phyloP scores from a whole-genome alignment of 2,797 vertebrate species.

The Chiloscyllium punctatum region DNA sequence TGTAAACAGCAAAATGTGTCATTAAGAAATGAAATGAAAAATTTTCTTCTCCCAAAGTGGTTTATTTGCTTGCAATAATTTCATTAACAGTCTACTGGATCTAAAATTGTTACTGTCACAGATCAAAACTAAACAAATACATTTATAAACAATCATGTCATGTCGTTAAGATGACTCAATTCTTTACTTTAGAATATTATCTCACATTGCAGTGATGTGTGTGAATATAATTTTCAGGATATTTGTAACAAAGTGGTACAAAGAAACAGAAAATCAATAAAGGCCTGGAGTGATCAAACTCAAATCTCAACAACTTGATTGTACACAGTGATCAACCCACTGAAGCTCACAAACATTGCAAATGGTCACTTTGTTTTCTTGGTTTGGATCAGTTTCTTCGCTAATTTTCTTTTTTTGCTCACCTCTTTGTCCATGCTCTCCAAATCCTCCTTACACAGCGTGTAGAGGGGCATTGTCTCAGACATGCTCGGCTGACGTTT shows the following conservation, averaged over 20 bases:
- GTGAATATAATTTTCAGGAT: not conserved
- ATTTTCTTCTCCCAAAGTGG: not conserved
- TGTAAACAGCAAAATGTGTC: not conserved
- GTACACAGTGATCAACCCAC: not conserved
- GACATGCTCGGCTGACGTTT: conserved; percentile 95
- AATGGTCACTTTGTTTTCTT: not conserved
- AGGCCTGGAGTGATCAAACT: not conserved
- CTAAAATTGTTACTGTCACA: not conserved
- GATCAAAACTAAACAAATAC: not conserved
- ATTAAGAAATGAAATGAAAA: not conserved
- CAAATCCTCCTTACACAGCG: conserved; percentile 90
- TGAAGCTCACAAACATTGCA: not conserved
- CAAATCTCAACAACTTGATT: not conserved
- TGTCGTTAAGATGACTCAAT: not conserved
- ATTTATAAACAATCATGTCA: not conserved
- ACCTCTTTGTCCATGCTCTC: conserved; percentile 99
- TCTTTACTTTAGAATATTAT: not conserved
- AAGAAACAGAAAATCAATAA: not conserved
- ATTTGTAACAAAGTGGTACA: not conserved
- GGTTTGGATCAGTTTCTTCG: not conserved
- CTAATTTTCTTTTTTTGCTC: conserved; percentile 45
- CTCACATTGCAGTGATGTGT: not conserved
- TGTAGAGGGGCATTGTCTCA: conserved; percentile 91
- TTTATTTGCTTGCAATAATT: not conserved
- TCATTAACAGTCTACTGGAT: not conserved